These are phyloP conservation scores for Diceros bicornis DNA, from an alignment of 2,797 vertebrate genomes.

Conservation along the genomic window DNA sequence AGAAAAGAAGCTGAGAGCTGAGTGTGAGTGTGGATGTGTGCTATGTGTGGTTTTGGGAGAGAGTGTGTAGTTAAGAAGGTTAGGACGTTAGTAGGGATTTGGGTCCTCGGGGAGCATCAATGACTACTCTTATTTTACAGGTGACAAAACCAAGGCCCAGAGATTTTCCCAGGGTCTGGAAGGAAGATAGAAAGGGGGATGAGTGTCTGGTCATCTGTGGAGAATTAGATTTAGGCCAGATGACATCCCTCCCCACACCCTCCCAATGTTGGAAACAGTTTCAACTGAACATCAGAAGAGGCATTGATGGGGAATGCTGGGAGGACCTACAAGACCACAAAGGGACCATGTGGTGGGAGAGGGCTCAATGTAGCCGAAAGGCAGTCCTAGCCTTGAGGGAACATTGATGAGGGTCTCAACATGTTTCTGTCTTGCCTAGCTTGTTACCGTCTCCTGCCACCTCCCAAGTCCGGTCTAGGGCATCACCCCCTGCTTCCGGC, in stretches of 20 bases:
- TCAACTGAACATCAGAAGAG: background rate
- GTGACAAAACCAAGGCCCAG: background rate
- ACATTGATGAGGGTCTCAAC: background rate
- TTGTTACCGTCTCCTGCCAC: background rate
- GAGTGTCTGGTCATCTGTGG: background rate
- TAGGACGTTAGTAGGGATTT: background rate
- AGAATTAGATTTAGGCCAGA: background rate
- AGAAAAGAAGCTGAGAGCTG: background rate
- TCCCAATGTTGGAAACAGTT: background rate
- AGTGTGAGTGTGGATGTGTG: background rate
- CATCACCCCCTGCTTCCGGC: background rate
- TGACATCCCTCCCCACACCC: no score
- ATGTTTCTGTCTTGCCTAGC: background rate
- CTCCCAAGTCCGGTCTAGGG: background rate
- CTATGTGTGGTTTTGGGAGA: rapidly evolving
- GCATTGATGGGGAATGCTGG: rapidly evolving
- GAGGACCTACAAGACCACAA: rapidly evolving
- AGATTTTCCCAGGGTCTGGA: background rate
- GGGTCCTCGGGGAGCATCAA: rapidly evolving
- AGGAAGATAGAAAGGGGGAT: background rate
- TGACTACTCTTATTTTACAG: background rate
- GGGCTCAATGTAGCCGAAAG: background rate
- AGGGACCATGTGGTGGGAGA: background rate
- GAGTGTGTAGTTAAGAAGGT: rapidly evolving
- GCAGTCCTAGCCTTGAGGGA: rapidly evolving